Base-by-base conservation (phyloP, 2,797 vertebrate genomes). In the Crax fasciolata region DNA sequence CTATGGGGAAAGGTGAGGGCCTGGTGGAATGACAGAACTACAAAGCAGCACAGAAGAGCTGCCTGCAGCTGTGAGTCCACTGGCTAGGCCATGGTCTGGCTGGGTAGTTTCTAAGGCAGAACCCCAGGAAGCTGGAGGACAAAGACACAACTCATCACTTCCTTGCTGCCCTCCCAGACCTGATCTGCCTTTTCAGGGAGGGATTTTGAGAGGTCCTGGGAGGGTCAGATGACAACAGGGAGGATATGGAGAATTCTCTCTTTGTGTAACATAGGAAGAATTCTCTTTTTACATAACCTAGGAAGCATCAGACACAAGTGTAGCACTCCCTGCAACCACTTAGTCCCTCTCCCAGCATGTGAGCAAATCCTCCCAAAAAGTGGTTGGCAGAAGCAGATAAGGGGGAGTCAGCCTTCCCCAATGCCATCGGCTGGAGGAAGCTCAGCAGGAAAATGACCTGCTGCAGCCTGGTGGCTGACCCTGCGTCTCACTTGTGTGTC, bases 1-100 rank as follows among this genome's bases (percentile, higher is more conserved):
- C 52, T 2, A 0, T 54, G 30, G 74, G 38, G 46, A 71, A 71
- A 90, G 11, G 12, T 0, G 0, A 68, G 35, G 32, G 49, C 5
- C 14, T 67, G 13, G 27, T 73, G 43, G 20, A 78, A 5, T 43
- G 39, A 32, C 32, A 74, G 32, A 91, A 74, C 11, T 4, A 24
- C 7, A 27, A 73, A 21, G 43, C 78, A 73, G 46, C 14, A 5
- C 3, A 20, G 54, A 23, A 74, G 38, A 74, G 15, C 19, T 54
- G 41, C 65, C 38, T 16, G 1, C 30, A 46, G 32, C 8, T 41
- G 18, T 11, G 10, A 71, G 10, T 13, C 16, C 38, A 57, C 30
- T 3, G 0, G 15, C 12, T 66, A 51, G 19, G n/a, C 55, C 43
- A 38, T 32, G 24, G 25, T 18, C 39, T 76, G 3, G 5, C 8